Base-by-base conservation (phyloP, 2,113 vertebrate genomes). In the Sphaerodactylus townsendi region DNA sequence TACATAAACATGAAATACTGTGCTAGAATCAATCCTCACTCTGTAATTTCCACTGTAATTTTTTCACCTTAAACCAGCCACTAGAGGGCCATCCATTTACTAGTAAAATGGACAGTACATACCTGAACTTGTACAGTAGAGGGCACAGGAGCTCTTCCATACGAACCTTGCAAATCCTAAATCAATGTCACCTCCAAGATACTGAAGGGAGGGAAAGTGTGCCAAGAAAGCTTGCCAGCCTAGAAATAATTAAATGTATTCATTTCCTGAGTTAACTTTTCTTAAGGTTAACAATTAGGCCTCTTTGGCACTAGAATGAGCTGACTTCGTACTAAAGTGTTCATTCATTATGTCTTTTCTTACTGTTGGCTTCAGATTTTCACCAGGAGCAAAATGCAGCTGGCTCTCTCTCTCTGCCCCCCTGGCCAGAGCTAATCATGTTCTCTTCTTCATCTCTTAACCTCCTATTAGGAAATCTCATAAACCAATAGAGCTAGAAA, bases 61-160 rank as follows among this genome's bases (percentile, higher is more conserved):
- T 48, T 41, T 14, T 21, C 23, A 9, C 41, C 66, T 70, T n/a
- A 79, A 82, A 23, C 3, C 35, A 30, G 44, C 85, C 80, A 73
- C 80, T 78, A 86, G 85, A 82, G 80, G 80, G 70, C 48, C 39
- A 84, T 72, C 50, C 77, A 80, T 87, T 79, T 71, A 25, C 50
- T 50, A 39, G 70, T 23, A 56, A 81, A 62, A 76, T 35, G 68
- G 37, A n/a, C 5, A 62, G 66, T 35, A 56, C 50, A 66, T 56
- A n/a, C 23, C 33, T 35, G 72, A 69, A 50, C 81, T 72, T 30
- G 11, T 59, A 75, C 77, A 62, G 86, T 25, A 82, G 85, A 78
- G 85, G 80, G 79, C 80, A 82, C 28, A 86, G 80, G 35, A 80
- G 77, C 10, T 79, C 84, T 75, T 80, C 59, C 77, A 75, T 68